Conservation (phyloP, 1,140 invertebrate species). For the Rhynchophorus ferrugineus region DNA sequence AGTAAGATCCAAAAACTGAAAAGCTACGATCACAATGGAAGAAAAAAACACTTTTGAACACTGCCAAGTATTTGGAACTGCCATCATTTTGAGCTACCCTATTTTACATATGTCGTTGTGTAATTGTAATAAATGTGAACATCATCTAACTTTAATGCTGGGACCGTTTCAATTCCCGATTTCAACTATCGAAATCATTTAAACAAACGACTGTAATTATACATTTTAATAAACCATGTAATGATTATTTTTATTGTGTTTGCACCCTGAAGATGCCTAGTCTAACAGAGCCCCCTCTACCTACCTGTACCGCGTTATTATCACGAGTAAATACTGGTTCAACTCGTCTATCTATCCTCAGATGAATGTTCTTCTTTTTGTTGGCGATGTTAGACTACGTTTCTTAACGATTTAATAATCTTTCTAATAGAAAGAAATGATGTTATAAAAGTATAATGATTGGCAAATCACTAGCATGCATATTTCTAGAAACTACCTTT, state of each 20-base stretch:
- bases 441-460: neutral
- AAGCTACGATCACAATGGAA: too few relatives aligned
- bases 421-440: slow-evolving; percentile 4
- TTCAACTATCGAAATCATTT: slow-evolving; percentile 14
- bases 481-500: slow-evolving; percentile 8
- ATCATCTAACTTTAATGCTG: slow-evolving; percentile 19
- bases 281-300: too few relatives aligned
- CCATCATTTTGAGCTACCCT: slow-evolving; percentile 32
- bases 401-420: slow-evolving; percentile 1
- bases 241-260: slow-evolving; percentile 12
- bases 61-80: slow-evolving; percentile 39
- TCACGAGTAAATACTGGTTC: too few relatives aligned
- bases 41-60: slow-evolving; percentile 24
- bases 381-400: too few relatives aligned
- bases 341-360: too few relatives aligned
- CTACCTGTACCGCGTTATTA: too few relatives aligned
- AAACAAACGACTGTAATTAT: slow-evolving; percentile 27
- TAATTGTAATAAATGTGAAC: slow-evolving; percentile 20
- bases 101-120: slow-evolving; percentile 18
- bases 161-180: slow-evolving; percentile 30
- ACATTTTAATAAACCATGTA: slow-evolving; percentile 15
- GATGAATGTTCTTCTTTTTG: too few relatives aligned
- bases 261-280: neutral
- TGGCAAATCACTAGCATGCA: slow-evolving; percentile 11
- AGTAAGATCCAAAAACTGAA: too few relatives aligned